Base-by-base conservation (phyloP, 30 jellyfish, hydroid and myxozoan species). In the Pseudorhiza aurosa region DNA sequence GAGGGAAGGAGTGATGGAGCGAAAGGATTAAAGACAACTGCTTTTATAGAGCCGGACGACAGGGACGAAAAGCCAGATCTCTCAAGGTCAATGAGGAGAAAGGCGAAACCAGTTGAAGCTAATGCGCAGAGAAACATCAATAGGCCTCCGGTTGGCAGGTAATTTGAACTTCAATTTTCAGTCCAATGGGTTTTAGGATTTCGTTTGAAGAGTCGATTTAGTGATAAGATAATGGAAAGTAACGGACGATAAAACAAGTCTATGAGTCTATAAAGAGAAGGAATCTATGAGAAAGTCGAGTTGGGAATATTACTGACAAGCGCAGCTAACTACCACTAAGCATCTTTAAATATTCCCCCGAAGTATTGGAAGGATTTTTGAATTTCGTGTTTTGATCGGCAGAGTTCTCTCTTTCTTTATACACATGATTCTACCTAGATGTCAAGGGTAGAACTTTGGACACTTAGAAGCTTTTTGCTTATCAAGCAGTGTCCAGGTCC, bases 41-140 rank as follows among this genome's bases (percentile, higher is more conserved):
- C 93, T 8, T 65, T 81, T 46, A 21, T 69, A 3, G 58, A 73
- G 31, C 72, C 85, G 15, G 68, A 75, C 17, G 78, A 81, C 25
- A 8, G 22, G 14, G 85, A 67, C 25, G 89, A 74, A 31, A 70
- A 47, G 40, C 77, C 81, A 27, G 89, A 72, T 29, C 57, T 50
- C 15, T 30, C 82, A 8, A 64, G 85, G 39, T 85, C 96, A n/a
- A 62, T 63, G 85, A 59, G 96, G 40, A 60, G 87, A 36, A 72
- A 85, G 40, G 89, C 45, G 36, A 35, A 60, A 24, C 75, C 82
- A 63, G 73, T 62, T 43, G 82, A 49, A 11, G 49, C 58, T 71
- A 64, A 62, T 1, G 40, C 76, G 17, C 63, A 39, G 65, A 29
- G 33, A 21, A 39, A 18, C 37, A 22, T 15, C 49, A 39, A 43